Base-by-base conservation (phyloP, 2,797 vertebrate species). In the Adelosebastes latens region DNA sequence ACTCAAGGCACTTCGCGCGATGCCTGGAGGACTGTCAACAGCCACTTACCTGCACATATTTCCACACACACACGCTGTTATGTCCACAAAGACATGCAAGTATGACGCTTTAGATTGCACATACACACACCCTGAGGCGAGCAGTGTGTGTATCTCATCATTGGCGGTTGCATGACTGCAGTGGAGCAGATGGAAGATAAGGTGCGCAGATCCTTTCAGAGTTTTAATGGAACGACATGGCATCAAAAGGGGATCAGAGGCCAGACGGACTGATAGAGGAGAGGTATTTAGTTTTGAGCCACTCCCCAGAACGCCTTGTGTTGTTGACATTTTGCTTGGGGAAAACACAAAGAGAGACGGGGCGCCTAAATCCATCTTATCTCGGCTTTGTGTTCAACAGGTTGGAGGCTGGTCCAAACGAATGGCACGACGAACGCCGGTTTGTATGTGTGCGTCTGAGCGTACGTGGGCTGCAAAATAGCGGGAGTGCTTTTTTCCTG, bases 271-370 rank as follows among this genome's bases (percentile, higher is more conserved):
- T 80, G 86, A 86, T 77, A 75, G 72, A 87, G 77, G 72, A 79
- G 80, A 79, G 84, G 67, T 78, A 55, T 88, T 91, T 82, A 65
- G 71, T 82, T 65, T 71, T 80, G 72, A 92, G 88, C 77, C 82
- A 77, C 87, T 89, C 83, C 79, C 80, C 66, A 2, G 73, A 84
- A 85, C 70, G 72, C 79, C 83, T 77, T 77, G 79, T 77, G 81
- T 87, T 92, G 88, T 89, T 92, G 89, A 92, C 90, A 92, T 93
- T 88, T 92, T 77, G 62, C 82, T 81, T 55, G 25, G 27, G 42
- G 69, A 71, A 83, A 86, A 86, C 31, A 92, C 81, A 91, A 87
- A 85, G 85, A 85, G 34, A 83, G 80, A 80, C 73, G 34, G 34
- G 68, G 22, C 4, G 2, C 64, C 73, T 29, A 70, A 77, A 84